phyloP scores from a whole-genome alignment of 2,888 invertebrate genomes.

The Sicus ferrugineus region DNA sequence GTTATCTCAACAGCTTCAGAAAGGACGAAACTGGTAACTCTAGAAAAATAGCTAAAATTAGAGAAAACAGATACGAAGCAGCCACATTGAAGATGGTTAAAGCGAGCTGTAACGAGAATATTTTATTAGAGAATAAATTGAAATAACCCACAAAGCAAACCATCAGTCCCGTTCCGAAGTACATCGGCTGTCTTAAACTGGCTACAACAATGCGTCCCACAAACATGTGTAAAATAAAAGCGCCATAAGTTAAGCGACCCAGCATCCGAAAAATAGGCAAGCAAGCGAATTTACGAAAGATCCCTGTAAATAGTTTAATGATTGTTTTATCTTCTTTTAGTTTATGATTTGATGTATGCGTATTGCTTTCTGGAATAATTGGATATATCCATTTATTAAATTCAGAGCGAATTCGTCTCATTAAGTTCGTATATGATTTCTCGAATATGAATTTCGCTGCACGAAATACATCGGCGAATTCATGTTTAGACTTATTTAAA shows the following conservation, averaged over 20 bases:
- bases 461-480: no score
- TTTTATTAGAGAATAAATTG: neutral
- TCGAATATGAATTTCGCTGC: no score
- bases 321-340: no score
- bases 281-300: constrained; percentile 54
- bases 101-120: constrained; percentile 48
- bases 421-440: no score
- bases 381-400: no score
- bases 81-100: constrained; percentile 52
- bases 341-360: no score
- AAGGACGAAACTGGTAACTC: constrained; percentile 56
- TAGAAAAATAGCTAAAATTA: constrained; percentile 53
- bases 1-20: constrained; percentile 51
- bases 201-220: constrained; percentile 51
- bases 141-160: constrained; percentile 46
- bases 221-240: constrained; percentile 53
- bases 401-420: no score
- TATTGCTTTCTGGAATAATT: no score
- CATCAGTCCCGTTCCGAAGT: constrained; percentile 56
- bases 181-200: constrained; percentile 54
- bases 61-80: constrained; percentile 52
- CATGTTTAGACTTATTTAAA: no score
- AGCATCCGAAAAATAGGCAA: constrained; percentile 57
- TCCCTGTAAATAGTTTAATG: constrained; percentile 48
- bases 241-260: constrained; percentile 59